phyloP scores from a whole-genome alignment of 2,797 vertebrate species.

The Heterohyrax brucei region DNA sequence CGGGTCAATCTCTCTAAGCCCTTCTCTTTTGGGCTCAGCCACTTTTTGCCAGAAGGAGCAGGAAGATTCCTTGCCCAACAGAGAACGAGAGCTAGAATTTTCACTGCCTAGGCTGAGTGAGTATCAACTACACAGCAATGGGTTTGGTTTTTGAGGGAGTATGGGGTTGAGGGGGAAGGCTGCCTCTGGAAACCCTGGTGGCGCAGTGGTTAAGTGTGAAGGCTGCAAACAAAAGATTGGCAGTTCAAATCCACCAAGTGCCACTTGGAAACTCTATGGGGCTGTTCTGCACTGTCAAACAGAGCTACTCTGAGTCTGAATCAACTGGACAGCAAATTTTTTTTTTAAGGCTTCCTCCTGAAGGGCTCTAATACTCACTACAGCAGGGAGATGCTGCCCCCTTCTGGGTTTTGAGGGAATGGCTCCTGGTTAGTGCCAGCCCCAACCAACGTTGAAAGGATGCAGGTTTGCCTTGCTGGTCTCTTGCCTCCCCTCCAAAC shows the following conservation, averaged over 20 bases:
- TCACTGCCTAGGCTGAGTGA: neutral
- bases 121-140: too few species aligned
- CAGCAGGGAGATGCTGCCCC: slow-evolving; percentile 47
- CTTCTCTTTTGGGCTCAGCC: neutral
- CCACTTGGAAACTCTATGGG: too few species aligned
- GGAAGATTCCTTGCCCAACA: neutral
- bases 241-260: too few species aligned
- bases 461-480: neutral
- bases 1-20: neutral
- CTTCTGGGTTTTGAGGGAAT: neutral
- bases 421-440: neutral
- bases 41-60: neutral
- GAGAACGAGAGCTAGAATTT: neutral
- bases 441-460: fast-evolving
- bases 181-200: too few species aligned
- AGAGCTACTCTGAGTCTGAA: too few species aligned
- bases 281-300: too few species aligned
- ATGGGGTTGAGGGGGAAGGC: too few species aligned
- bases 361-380: neutral
- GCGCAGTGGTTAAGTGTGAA: too few species aligned
- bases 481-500: neutral
- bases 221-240: too few species aligned
- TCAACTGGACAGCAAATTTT: too few species aligned
- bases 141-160: too few species aligned
- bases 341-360: too few species aligned